Evolutionary conservation across 1,140 invertebrate species (phyloP), one percentile per base, ranked within the genome.

Genomic region (Caerostris darwini): DNA sequence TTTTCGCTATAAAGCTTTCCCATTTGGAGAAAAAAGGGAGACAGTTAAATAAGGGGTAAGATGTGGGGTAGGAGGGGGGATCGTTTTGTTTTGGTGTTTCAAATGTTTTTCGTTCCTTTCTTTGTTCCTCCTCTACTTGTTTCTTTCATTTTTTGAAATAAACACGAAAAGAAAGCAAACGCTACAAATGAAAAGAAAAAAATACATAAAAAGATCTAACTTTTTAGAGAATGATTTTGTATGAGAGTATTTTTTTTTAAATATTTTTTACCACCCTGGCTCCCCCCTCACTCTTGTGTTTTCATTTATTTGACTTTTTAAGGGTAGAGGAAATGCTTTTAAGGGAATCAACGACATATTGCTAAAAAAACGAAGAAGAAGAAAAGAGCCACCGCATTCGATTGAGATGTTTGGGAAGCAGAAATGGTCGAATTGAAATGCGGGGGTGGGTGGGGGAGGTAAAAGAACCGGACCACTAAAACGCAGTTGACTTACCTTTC

Each of bases 201-300:
- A 91, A 91, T 64, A 69, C 82, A 91, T 53, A 81, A 91, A 81
- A 91, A 81, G 71, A 54, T 54, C 34, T 81, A 19, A 54, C 89
- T 81, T 82, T 91, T 91, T 91, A 91, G 89, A 69, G 89, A 91
- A 91, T 91, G 89, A 91, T 91, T 91, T 91, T 61, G 34, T 91
- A 91, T 81, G 86, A 67, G 59, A 88, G 86, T 19, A 50, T 64
- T 53, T 50, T 67, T 67, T 88, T 67, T 54, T 7, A 85, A 85
- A 54, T 64, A 19, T 61, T 50, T 67, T 50, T 64, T 67, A 53
- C 12, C 50, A 10, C 50, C 64, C 87, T 34, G 19, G 57, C 3
- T 50, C 82, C 54, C 87, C 50, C 69, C n/a, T 89, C 69, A 89
- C 7, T 6, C 53, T 56, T 56, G 81, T 83, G 53, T 57, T 85